These are phyloP conservation scores for Acrossocheilus wenchowensis DNA, from an alignment of 2,797 vertebrate genomes.

Conservation along the genomic window DNA sequence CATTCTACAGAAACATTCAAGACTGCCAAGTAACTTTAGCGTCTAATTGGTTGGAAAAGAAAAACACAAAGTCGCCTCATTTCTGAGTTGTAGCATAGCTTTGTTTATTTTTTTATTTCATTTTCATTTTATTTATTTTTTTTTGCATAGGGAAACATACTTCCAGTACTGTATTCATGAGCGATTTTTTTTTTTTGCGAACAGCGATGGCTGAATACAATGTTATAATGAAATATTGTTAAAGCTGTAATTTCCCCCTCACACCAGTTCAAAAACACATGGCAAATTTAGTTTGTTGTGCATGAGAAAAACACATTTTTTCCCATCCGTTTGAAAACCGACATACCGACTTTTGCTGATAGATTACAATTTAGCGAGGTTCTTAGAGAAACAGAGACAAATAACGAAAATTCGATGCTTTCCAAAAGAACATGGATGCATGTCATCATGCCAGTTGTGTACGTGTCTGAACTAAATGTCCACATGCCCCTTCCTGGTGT, in stretches of 20 bases:
- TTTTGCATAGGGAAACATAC: conserved; percentile 92
- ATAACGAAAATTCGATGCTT: conserved; percentile 47
- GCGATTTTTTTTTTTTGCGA: conserved; percentile 70
- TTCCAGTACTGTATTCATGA: conserved; percentile 87
- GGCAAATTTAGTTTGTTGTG: conserved; percentile 66
- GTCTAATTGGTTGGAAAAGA: conserved; percentile 31
- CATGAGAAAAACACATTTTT: conserved; percentile 45
- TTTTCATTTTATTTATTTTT: conserved; percentile 77
- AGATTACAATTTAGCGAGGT: conserved; percentile 46
- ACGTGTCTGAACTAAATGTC: conserved; percentile 62
- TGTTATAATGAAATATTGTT: conserved; percentile 84
- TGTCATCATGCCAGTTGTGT: conserved; percentile 46
- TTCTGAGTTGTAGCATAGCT: conserved; percentile 85
- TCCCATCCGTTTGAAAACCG: conserved; percentile 59
- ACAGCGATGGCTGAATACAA: conserved; percentile 84
- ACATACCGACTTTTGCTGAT: conserved; percentile 62
- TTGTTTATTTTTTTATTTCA: conserved; percentile 85
- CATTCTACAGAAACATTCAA: neutral
- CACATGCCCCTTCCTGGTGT: conserved; percentile 70
- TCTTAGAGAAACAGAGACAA: conserved; percentile 46
- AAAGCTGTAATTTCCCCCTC: conserved; percentile 78
- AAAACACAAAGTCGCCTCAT: conserved; percentile 26
- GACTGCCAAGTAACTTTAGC: neutral
- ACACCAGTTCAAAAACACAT: conserved; percentile 79
- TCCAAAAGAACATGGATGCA: conserved; percentile 46